A percentile compares a stretch with the other conserved stretches of the same genome.
These are phyloP conservation scores for Athalia cordata DNA, from an alignment of 2,888 invertebrate species.

Conservation along the genomic window DNA sequence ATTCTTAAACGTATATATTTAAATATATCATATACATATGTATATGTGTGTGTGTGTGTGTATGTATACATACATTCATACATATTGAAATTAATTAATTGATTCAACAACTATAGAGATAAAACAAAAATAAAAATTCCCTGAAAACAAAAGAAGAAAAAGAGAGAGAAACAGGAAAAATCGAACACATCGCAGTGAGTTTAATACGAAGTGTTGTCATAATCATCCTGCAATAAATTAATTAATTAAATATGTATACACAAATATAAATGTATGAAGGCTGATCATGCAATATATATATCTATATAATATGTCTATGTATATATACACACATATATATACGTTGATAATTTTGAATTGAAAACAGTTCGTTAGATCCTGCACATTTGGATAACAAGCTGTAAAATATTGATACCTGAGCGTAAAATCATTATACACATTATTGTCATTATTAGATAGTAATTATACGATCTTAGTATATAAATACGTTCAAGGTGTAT, in stretches of 20 bases:
- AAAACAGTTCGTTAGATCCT: too few species aligned
- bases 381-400: not conserved
- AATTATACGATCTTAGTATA: too few species aligned
- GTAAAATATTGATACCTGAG: not conserved
- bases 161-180: not conserved
- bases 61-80: not conserved
- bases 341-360: too few species aligned
- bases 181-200: not conserved
- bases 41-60: not conserved
- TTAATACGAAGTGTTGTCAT: conserved; percentile 34
- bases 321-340: conserved; percentile 23
- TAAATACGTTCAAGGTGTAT: too few species aligned
- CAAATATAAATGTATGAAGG: conserved; percentile 48
- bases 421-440: not conserved
- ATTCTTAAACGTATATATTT: conserved; percentile 20
- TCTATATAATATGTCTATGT: conserved; percentile 39
- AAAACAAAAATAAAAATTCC: not conserved
- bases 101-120: not conserved
- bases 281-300: conserved; percentile 48
- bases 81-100: not conserved
- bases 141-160: too few species aligned
- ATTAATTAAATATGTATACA: conserved; percentile 42
- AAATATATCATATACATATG: not conserved
- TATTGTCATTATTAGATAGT: not conserved
- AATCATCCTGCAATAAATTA: conserved; percentile 29